phyloP scores from a whole-genome alignment of 92 coral and sea anemone species.

The Paragorgia papillata region DNA sequence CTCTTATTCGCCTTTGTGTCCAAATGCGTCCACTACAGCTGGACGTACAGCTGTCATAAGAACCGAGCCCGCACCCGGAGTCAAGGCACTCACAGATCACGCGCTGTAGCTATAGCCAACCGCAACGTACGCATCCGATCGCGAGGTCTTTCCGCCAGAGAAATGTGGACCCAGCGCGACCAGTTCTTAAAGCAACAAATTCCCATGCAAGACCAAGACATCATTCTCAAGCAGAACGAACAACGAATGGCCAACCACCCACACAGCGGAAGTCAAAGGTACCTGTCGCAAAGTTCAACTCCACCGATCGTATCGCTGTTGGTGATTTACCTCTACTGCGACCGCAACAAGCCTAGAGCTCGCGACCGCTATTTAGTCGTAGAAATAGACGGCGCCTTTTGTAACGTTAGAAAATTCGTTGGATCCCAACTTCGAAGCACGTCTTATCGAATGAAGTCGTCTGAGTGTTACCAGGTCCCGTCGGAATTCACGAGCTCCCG shows the following conservation, averaged over 20 bases:
- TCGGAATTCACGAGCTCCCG: background rate
- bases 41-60: conserved; percentile 10
- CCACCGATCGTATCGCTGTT: background rate
- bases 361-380: conserved; percentile 30
- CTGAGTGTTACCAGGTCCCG: conserved; percentile 38
- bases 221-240: conserved; percentile 40
- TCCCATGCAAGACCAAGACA: conserved; percentile 34
- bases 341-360: conserved; percentile 55
- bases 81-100: conserved; percentile 43
- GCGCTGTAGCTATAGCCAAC: conserved; percentile 55
- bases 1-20: conserved; percentile 36
- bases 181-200: conserved; percentile 47
- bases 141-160: conserved; percentile 50
- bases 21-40: conserved; percentile 19
- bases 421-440: conserved; percentile 11
- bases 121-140: conserved; percentile 57
- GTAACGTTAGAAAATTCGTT: conserved; percentile 3
- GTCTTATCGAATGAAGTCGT: conserved; percentile 20
- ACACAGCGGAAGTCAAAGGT: conserved; percentile 61
- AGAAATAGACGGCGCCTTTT: background rate
- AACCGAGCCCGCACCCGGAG: conserved; percentile 21
- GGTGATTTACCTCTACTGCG: conserved; percentile 51
- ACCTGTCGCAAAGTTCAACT: background rate
- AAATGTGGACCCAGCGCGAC: conserved; percentile 71
- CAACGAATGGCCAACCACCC: conserved; percentile 62